These are phyloP conservation scores for Rhodinocichla rosea DNA, from an alignment of 2,113 vertebrate genomes.

Conservation along the genomic window DNA sequence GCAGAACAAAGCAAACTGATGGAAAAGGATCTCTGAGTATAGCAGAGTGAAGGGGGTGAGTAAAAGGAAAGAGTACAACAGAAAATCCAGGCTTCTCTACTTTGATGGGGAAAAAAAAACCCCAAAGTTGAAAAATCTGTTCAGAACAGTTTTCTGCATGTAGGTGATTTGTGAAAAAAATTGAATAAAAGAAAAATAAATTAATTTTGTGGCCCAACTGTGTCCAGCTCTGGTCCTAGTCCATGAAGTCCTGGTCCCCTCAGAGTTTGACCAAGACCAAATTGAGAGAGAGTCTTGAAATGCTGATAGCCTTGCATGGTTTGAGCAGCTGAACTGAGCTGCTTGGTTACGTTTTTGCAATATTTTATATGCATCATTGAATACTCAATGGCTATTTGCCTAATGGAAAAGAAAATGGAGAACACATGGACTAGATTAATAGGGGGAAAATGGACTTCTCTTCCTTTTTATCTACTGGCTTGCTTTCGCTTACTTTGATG, in stretches of 20 bases:
- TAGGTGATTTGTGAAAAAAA: neutral
- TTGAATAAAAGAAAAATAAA: neutral
- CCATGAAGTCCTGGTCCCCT: neutral
- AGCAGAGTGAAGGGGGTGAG: neutral
- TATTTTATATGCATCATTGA: neutral
- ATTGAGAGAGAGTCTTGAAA: neutral
- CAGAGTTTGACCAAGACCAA: neutral
- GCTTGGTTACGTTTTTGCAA: neutral
- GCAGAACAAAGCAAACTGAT: neutral
- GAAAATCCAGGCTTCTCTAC: neutral
- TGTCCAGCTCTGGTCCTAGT: neutral
- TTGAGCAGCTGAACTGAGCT: neutral
- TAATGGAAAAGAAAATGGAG: conserved; percentile 3
- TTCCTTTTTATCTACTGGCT: neutral
- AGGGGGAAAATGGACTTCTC: neutral
- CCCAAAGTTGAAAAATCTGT: neutral
- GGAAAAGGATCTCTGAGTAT: neutral
- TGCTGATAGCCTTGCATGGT: neutral
- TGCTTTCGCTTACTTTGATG: neutral
- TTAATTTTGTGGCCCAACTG: neutral
- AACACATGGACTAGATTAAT: neutral
- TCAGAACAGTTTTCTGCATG: neutral
- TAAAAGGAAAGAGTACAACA: neutral
- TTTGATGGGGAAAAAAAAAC: neutral
- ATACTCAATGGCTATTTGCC: neutral